Percentiles rank a stretch among this genome's conserved stretches.
Evolutionary conservation across 2,888 invertebrate genomes (phyloP).

Genomic region (Xylophagus ater): DNA sequence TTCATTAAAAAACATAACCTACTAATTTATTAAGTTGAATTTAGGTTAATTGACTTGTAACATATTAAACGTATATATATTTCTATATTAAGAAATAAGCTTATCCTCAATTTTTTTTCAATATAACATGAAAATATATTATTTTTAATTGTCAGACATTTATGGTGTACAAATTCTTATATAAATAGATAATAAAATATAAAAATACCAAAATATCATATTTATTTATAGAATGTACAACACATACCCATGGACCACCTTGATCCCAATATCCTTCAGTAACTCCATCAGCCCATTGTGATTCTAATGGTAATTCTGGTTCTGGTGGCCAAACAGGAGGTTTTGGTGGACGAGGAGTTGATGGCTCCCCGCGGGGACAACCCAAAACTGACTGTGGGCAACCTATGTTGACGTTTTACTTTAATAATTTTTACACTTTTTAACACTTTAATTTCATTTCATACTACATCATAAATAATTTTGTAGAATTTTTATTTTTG

Average conservation of each 20-base stretch:
- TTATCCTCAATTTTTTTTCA: too few species aligned
- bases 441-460: constrained; percentile 1
- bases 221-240: neutral
- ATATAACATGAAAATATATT: too few species aligned
- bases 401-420: constrained; percentile 27
- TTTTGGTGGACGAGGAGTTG: constrained; percentile 25
- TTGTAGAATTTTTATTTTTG: too few species aligned
- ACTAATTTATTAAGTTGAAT: too few species aligned
- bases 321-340: constrained; percentile 27
- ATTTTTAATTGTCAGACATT: too few species aligned
- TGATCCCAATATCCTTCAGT: constrained; percentile 31
- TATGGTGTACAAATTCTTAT: too few species aligned
- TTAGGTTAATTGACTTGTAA: too few species aligned
- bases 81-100: too few species aligned
- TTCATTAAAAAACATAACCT: too few species aligned
- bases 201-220: neutral
- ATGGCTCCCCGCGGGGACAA: constrained; percentile 28
- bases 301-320: constrained; percentile 29
- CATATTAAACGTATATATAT: too few species aligned
- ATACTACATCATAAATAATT: too few species aligned
- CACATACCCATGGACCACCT: constrained; percentile 30
- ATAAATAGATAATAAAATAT: too few species aligned
- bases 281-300: constrained; percentile 29
- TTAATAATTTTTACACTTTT: constrained; percentile 1
- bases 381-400: constrained; percentile 30